Conservation (phyloP, 2,113 vertebrate species). For the Hydropotes inermis region DNA sequence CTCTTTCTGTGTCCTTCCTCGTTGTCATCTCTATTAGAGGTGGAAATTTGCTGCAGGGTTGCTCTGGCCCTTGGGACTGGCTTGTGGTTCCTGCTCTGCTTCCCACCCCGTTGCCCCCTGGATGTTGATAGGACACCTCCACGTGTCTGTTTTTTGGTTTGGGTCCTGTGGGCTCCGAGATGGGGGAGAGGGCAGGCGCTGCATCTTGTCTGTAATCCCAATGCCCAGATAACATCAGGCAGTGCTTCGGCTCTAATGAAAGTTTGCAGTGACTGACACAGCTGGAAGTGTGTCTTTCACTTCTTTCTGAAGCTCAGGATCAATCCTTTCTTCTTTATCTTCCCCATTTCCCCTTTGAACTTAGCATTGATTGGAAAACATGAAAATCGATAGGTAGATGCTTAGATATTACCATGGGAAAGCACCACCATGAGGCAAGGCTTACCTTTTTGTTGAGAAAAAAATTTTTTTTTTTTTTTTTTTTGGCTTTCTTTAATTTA, state of each 20-base stretch:
- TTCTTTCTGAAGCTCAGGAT: not conserved
- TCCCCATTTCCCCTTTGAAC: not conserved
- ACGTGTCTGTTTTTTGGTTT: not conserved
- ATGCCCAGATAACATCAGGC: not conserved
- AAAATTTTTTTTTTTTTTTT: too few relatives aligned
- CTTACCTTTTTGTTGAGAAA: not conserved
- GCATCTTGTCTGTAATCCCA: not conserved
- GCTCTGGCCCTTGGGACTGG: not conserved
- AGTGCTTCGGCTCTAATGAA: not conserved
- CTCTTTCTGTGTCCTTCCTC: not conserved
- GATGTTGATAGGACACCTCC: not conserved
- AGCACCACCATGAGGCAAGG: not conserved
- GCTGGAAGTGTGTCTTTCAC: not conserved
- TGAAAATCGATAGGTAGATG: not conserved
- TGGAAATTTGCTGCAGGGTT: not conserved
- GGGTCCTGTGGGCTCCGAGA: not conserved
- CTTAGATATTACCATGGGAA: not conserved
- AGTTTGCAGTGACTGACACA: not conserved
- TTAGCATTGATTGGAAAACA: not conserved
- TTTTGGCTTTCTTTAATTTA: not conserved
- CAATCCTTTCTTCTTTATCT: not conserved
- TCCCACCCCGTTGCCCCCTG: not conserved
- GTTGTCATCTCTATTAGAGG: not conserved
- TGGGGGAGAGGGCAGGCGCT: rapidly evolving
- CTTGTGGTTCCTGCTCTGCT: not conserved